These are phyloP conservation scores for Oreonectes daqikongensis DNA, from an alignment of 2,797 vertebrate genomes.

Conservation along the genomic window DNA sequence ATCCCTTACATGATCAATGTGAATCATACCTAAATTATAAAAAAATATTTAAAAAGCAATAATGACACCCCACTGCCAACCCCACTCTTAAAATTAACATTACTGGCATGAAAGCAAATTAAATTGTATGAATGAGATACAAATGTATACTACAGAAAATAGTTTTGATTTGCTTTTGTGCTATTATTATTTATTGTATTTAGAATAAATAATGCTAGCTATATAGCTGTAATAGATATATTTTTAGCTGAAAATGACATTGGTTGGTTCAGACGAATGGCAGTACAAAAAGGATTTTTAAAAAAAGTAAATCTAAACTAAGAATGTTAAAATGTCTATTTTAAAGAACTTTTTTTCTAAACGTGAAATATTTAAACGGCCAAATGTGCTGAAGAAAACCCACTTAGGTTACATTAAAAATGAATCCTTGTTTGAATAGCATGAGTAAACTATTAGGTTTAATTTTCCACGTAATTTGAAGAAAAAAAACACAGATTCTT, in stretches of 20 bases:
- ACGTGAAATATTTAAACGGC: neutral
- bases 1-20: too few relatives aligned
- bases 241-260: neutral
- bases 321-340: neutral
- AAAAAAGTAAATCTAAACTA: neutral
- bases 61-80: too few relatives aligned
- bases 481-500: neutral
- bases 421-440: neutral
- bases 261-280: neutral
- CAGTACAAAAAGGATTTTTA: neutral
- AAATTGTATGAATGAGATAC: too few relatives aligned
- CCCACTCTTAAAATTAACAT: too few relatives aligned
- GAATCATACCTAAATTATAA: too few relatives aligned
- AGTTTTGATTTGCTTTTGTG: too few relatives aligned
- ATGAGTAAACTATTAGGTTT: neutral
- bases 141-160: too few relatives aligned
- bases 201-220: too few relatives aligned
- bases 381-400: neutral
- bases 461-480: neutral
- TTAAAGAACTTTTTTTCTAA: neutral
- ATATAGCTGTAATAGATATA: too few relatives aligned
- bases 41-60: too few relatives aligned
- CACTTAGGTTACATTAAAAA: neutral
- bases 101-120: too few relatives aligned
- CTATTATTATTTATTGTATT: too few relatives aligned